These are phyloP conservation scores for Pinna nobilis DNA, from an alignment of 1,140 invertebrate species.

Conservation along the genomic window DNA sequence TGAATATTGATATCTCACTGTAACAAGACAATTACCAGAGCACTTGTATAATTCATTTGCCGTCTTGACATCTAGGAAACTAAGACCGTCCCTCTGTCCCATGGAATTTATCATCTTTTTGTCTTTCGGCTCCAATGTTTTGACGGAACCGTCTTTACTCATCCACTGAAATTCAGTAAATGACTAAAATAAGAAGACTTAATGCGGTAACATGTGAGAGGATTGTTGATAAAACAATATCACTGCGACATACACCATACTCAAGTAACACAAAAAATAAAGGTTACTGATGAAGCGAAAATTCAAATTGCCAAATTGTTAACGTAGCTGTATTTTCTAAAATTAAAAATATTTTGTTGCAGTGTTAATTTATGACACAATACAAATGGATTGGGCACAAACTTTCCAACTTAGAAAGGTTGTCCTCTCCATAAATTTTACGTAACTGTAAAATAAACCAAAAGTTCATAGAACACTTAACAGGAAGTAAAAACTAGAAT, in stretches of 20 bases:
- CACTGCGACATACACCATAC: neutral
- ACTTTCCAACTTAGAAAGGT: no score
- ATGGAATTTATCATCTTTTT: conserved; percentile 24
- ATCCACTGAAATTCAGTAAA: conserved; percentile 35
- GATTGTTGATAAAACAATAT: neutral
- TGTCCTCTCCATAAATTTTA: no score
- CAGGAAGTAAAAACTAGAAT: no score
- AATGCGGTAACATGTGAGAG: neutral
- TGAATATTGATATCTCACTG: no score
- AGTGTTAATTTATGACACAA: no score
- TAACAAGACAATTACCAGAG: conserved; percentile 24
- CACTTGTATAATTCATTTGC: conserved; percentile 51
- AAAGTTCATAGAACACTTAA: no score
- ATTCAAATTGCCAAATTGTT: neutral
- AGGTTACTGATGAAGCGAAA: no score
- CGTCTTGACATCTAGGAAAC: conserved; percentile 51
- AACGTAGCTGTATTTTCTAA: neutral
- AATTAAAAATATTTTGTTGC: no score
- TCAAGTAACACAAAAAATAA: no score
- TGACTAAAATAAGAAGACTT: neutral
- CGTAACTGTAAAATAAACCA: no score
- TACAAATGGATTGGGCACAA: no score
- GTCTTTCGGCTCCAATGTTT: conserved; percentile 41
- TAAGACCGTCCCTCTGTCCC: conserved; percentile 44
- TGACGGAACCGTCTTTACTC: conserved; percentile 31